These are phyloP conservation scores for Heliconius ismenius DNA, from an alignment of 2,888 invertebrate genomes.

Conservation along the genomic window DNA sequence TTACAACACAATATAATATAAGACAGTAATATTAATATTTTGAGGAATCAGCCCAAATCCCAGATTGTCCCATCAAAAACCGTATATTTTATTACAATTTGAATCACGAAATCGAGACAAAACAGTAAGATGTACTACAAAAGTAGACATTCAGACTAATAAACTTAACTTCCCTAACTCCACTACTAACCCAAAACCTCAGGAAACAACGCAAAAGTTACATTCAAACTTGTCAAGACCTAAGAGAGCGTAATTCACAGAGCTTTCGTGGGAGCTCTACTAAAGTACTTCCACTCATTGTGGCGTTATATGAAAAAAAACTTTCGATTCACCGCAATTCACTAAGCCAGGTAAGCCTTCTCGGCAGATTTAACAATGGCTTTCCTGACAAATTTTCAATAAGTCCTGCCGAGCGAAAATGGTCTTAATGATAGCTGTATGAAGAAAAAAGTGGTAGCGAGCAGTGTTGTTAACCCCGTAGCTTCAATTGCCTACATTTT, in stretches of 20 bases:
- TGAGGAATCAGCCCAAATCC: background rate
- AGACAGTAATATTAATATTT: background rate
- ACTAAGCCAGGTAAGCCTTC: constrained; percentile 43
- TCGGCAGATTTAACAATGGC: constrained; percentile 45
- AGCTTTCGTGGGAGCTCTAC: constrained; percentile 28
- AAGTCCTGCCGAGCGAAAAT: background rate
- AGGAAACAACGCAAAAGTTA: constrained; percentile 13
- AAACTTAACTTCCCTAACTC: background rate
- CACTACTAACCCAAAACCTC: constrained; percentile 20
- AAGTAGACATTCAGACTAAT: background rate
- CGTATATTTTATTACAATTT: background rate
- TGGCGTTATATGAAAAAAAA: constrained; percentile 40
- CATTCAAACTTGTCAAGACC: constrained; percentile 27
- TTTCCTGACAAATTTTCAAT: constrained; percentile 25
- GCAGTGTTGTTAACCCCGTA: constrained; percentile 39
- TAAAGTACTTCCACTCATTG: constrained; percentile 35
- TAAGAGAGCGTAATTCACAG: constrained; percentile 34
- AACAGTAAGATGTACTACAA: background rate
- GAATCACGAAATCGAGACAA: background rate
- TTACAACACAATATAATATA: background rate
- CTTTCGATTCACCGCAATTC: constrained; percentile 42
- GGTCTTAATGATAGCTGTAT: background rate
- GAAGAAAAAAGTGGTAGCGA: constrained; percentile 5
- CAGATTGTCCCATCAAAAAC: background rate
- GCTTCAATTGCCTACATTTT: constrained; percentile 34